A percentile compares a stretch with the other conserved stretches of the same genome.
phyloP scores from a whole-genome alignment of 2,797 vertebrate genomes.

The Myripristis jacobus region DNA sequence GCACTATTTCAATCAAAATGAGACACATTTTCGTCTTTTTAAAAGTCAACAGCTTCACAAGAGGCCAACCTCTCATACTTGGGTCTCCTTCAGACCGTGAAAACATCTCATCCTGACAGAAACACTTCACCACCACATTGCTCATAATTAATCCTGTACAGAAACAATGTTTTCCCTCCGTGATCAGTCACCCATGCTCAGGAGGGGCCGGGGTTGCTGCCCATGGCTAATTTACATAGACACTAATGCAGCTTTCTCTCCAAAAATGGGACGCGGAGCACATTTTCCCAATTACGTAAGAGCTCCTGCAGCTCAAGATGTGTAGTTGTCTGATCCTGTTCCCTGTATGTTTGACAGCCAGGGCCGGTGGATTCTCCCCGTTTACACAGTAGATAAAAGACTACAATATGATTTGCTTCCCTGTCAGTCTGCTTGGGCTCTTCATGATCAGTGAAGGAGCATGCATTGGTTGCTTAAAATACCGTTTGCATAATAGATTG shows the following conservation, averaged over 20 bases:
- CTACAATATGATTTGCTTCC: slow-evolving; percentile 9
- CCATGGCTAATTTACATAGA: slow-evolving; percentile 54
- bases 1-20: too few relatives aligned
- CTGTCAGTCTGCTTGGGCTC: slow-evolving; percentile 21
- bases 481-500: slow-evolving; percentile 21
- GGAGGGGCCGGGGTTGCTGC: slow-evolving; percentile 23
- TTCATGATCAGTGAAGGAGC: slow-evolving; percentile 24
- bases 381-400: slow-evolving; percentile 49
- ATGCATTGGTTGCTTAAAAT: slow-evolving; percentile 4
- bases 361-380: slow-evolving; percentile 40
- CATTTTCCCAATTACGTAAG: slow-evolving; percentile 56
- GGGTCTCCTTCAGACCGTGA: slow-evolving; percentile 3
- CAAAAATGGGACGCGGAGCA: slow-evolving; percentile 38
- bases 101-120: neutral
- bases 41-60: neutral
- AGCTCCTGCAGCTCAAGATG: slow-evolving; percentile 35
- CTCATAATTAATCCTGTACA: slow-evolving; percentile 3
- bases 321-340: slow-evolving; percentile 53
- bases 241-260: slow-evolving; percentile 32
- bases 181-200: slow-evolving; percentile 22
- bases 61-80: neutral
- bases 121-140: neutral
- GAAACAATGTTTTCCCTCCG: slow-evolving; percentile 18
- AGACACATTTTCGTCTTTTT: too few relatives aligned
- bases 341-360: slow-evolving; percentile 47